Base-by-base conservation (phyloP, 2,797 vertebrate species). In the Neomorphus geoffroyi region DNA sequence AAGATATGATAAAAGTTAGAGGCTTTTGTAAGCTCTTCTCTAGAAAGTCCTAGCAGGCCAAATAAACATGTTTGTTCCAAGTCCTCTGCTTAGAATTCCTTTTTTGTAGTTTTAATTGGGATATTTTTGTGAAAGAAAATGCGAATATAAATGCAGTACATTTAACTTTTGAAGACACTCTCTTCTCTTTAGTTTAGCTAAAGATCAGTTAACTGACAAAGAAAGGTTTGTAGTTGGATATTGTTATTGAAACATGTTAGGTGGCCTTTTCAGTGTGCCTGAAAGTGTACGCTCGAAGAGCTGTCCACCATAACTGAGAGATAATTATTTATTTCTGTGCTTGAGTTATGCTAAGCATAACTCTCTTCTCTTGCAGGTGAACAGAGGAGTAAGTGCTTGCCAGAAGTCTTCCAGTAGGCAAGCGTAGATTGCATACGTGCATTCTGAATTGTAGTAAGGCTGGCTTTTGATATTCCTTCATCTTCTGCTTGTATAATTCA, bases 401-500 rank as follows among this genome's bases (percentile, higher is more conserved):
- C 66, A 79, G 39, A 2, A 4, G 33, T 75, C 41, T 93, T 69
- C 50, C 51, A 62, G 73, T 17, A 90, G 88, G 78, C 61, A 67
- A 65, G 70, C 80, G 30, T n/a, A 66, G 61, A 50, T 91, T 75
- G 73, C 16, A 2, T 72, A 33, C 0, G 0, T 58, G 24, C 37
- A 5, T 91, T 86, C n/a, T 53, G 56, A 85, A 37, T 87, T 92
- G 57, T 62, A 27, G 43, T 37, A 67, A 65, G 75, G 48, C 74
- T 81, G 73, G 46, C 84, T 93, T 81, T 80, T 73, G 35, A 22
- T 87, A 22, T 91, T 78, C 54, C 67, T 95, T 74, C 54, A 69
- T 95, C 81, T 78, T 82, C 24, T 88, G 79, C 82, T 90, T 85
- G 15, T 92, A 61, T 91, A 89, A 94, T 95, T 87, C 72, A 74